Conservation (phyloP, 2,888 invertebrate genomes). For the Chloroclysta siterata region DNA sequence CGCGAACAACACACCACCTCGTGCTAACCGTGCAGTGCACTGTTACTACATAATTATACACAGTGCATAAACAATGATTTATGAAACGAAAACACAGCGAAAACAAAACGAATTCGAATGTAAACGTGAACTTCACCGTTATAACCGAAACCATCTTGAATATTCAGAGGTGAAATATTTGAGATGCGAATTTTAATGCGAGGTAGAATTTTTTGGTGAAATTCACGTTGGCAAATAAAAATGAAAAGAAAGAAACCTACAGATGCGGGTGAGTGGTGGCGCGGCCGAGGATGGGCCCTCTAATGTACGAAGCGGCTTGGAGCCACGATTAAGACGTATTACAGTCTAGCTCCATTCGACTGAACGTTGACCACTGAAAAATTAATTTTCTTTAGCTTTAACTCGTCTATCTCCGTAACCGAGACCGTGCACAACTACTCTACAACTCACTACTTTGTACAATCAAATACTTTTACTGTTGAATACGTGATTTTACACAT, state of each 20-base stretch:
- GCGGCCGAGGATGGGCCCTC: constrained; percentile 79
- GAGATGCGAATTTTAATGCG: constrained; percentile 20
- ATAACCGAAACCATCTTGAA: constrained; percentile 23
- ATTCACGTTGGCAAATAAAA: constrained; percentile 53
- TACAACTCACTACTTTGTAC: constrained; percentile 42
- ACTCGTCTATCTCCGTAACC: constrained; percentile 64
- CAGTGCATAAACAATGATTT: constrained; percentile 37
- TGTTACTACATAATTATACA: constrained; percentile 25
- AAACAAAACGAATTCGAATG: constrained; percentile 36
- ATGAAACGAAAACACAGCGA: constrained; percentile 40
- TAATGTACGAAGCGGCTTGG: constrained; percentile 67
- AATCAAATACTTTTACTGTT: constrained; percentile 26
- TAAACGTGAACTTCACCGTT: constrained; percentile 38
- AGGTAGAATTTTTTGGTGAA: constrained; percentile 34
- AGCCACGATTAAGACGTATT: constrained; percentile 63
- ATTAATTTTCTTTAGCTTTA: constrained; percentile 74
- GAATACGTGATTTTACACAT: constrained; percentile 48
- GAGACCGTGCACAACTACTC: constrained; percentile 61
- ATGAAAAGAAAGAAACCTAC: constrained; percentile 78
- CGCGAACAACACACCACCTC: constrained; percentile 33
- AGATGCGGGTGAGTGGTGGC: constrained; percentile 74
- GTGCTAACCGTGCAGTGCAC: constrained; percentile 30
- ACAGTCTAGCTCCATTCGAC: constrained; percentile 79
- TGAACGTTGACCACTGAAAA: constrained; percentile 82
- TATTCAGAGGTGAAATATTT: constrained; percentile 16